Evolutionary conservation across 1,140 invertebrate species (phyloP), one percentile per base, ranked within the genome.

Genomic region (Pristionchus pacificus): DNA sequence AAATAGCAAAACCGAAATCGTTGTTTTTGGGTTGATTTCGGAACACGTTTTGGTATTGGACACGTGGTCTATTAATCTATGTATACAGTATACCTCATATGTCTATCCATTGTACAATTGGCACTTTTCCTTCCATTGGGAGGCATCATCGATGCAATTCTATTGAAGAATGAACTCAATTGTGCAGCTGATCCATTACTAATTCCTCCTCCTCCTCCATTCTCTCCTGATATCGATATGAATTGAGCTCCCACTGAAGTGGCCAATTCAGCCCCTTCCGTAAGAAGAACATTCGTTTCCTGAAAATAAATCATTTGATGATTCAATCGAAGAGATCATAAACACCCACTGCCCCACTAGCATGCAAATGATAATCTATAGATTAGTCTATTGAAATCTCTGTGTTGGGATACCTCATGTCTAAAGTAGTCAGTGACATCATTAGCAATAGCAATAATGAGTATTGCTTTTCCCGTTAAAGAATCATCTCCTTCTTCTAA

Each of bases 171-270:
- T 10, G 38, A 49, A 10, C 6, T 19, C 38, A 49, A 49, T 49
- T 49, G 38, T n/a, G 32, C 49, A 57, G 30, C 65, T 2, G 30
- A 38, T 49, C 55, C 2, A n/a, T n/a, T n/a, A n/a, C n/a, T n/a
- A n/a, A n/a, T n/a, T n/a, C n/a, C n/a, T n/a, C n/a, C n/a, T n/a
- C n/a, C n/a, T 19, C 24, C 49, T 2, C n/a, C 14, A 31, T 15
- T 19, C 13, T 66, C 65, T 2, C 19, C 62, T 3, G 65, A n/a
- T 25, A 24, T 38, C 2, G 49, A 29, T 24, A 66, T 38, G 38
- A 71, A 82, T 81, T 74, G 80, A 79, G 74, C 83, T 82, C 65
- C 74, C 19, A 75, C 65, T 25, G 65, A 65, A 28, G 28, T 60
- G 14, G 71, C 74, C 63, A 74, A 72, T 31, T 75, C 74, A 49